Evolutionary conservation across 2,113 vertebrate species (phyloP), one percentile per base, ranked within the genome.

Genomic region (Aspiorhynchus laticeps): DNA sequence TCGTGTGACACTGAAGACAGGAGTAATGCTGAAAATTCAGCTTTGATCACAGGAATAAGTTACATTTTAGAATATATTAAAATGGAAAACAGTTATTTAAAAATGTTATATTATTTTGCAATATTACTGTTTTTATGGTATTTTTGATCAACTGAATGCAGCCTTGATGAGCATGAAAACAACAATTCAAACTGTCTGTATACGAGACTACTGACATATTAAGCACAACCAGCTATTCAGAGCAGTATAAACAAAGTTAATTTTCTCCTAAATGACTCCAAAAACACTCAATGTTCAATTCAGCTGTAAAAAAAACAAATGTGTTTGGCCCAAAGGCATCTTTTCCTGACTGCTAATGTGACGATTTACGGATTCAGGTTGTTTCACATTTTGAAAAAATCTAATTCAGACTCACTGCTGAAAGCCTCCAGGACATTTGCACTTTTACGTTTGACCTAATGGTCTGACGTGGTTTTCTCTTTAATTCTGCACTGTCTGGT

Each of bases 371-470:
- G 2, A 33, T 38, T 80, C 71, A 41, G 36, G 36, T 11, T 6
- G 33, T 12, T 73, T 24, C 36, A 41, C 33, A 73, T 36, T 56
- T 33, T 38, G n/a, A 21, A 79, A 73, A 36, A 41, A 24, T 38
- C 21, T 5, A 74, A 74, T 21, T 74, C 36, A 33, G 2, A 12
- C 9, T 24, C 17, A 6, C 75, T 31, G 26, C 75, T 17, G 17
- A 56, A 78, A 78, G 76, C 19, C 76, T 78, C 19, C 21, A 77
- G n/a, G 26, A 31, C 26, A 79, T 59, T n/a, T 80, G 33, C 19
- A 56, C 28, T 59, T 59, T 38, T 38, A 33, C 36, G 21, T 15
- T 56, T 61, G 33, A 38, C 33, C 43, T 48, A 51, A 51, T 0
- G 4, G 26, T 53, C 75, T 10, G 46, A 33, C 28, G n/a, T 12